A percentile compares a stretch with the other conserved stretches of the same genome.
These are phyloP conservation scores for Pseudorhiza aurosa DNA, from an alignment of 30 jellyfish, hydroid and myxozoan genomes.

Conservation along the genomic window DNA sequence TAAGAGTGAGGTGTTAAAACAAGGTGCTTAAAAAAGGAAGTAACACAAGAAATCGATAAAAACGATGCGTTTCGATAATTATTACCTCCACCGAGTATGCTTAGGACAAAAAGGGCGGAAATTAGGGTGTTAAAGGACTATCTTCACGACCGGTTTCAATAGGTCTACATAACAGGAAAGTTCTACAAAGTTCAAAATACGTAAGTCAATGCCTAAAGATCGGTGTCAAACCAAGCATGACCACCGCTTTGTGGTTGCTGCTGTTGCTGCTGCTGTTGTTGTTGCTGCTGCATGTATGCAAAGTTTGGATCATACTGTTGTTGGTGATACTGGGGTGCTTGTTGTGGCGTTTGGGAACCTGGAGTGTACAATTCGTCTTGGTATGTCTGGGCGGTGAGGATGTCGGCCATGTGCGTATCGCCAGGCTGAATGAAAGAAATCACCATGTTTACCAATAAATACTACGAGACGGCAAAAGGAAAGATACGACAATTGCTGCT, in stretches of 20 bases:
- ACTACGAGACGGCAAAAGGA: no score
- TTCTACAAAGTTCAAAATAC: conserved; percentile 17
- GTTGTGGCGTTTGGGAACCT: conserved; percentile 76
- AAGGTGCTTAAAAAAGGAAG: neutral
- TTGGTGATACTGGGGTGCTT: conserved; percentile 74
- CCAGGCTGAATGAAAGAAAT: conserved; percentile 88
- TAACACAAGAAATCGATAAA: neutral
- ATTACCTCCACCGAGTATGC: no score
- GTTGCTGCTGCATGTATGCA: conserved; percentile 74
- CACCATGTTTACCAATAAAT: no score
- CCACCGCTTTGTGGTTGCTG: conserved; percentile 86
- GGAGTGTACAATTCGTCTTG: conserved; percentile 96
- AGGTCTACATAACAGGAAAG: conserved; percentile 17
- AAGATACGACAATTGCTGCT: no score
- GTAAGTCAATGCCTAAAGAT: conserved; percentile 57
- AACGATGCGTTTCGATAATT: neutral
- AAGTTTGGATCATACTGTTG: conserved; percentile 72
- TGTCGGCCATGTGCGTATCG: conserved; percentile 99
- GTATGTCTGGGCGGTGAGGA: conserved; percentile 96
- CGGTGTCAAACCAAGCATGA: conserved; percentile 97
- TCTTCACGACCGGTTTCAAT: conserved; percentile 6
- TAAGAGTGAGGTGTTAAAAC: neutral
- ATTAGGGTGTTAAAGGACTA: no score
- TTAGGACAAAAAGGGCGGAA: no score
- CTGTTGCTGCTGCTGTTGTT: conserved; percentile 69